A percentile compares a stretch with the other conserved stretches of the same genome.
Conservation (phyloP, 2,888 invertebrate species). For the Scelioninae gen. 2 region DNA sequence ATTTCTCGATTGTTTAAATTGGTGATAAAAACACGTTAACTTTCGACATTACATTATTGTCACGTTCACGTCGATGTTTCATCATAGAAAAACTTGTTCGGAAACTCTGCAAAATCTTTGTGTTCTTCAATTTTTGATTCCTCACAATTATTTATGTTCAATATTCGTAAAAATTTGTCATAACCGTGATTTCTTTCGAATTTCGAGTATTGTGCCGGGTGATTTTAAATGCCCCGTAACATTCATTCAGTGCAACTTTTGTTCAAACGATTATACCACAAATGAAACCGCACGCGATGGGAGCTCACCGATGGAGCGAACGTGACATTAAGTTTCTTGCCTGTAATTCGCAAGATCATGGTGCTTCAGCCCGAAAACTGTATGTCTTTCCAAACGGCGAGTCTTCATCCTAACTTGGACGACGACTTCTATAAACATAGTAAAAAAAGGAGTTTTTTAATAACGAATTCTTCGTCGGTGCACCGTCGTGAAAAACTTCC, state of each 20-base stretch:
- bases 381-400: slow-evolving; percentile 50
- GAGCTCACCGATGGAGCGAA: slow-evolving; percentile 55
- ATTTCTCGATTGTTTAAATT: too few species aligned
- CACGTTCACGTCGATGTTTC: too few species aligned
- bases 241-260: slow-evolving; percentile 67
- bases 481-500: slow-evolving; percentile 49
- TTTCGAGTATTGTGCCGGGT: neutral
- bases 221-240: slow-evolving; percentile 15
- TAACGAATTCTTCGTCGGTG: slow-evolving; percentile 54
- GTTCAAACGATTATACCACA: slow-evolving; percentile 71
- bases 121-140: too few species aligned
- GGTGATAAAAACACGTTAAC: too few species aligned
- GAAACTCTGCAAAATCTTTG: too few species aligned
- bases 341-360: slow-evolving; percentile 63
- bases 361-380: slow-evolving; percentile 62
- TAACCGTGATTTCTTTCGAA: too few species aligned
- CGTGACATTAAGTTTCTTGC: slow-evolving; percentile 62
- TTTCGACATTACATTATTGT: too few species aligned
- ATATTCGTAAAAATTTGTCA: too few species aligned
- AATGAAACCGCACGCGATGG: slow-evolving; percentile 60
- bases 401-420: slow-evolving; percentile 45
- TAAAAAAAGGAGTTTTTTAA: slow-evolving; percentile 49
- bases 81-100: too few species aligned
- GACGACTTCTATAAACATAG: slow-evolving; percentile 32
- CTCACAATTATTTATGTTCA: too few species aligned